phyloP scores from a whole-genome alignment of 2,113 vertebrate genomes.

The Columba janthina region DNA sequence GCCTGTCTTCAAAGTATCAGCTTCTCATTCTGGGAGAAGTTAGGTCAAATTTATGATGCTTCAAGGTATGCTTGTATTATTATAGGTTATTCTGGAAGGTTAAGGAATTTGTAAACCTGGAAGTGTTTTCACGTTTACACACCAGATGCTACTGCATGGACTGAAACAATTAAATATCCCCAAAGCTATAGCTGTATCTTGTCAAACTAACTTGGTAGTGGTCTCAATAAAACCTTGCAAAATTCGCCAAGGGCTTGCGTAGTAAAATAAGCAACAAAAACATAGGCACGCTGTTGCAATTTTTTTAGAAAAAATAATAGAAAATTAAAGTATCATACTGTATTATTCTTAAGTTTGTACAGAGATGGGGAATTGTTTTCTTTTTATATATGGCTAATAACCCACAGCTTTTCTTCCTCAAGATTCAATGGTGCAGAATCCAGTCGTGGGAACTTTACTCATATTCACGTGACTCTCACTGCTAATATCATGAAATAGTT shows the following conservation, averaged over 20 bases:
- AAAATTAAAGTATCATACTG: neutral
- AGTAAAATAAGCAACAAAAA: neutral
- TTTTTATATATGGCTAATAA: neutral
- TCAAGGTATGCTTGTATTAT: neutral
- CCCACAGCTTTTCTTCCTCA: neutral
- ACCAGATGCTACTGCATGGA: neutral
- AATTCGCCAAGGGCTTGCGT: neutral
- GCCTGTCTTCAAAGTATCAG: neutral
- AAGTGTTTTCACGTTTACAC: neutral
- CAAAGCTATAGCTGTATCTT: neutral
- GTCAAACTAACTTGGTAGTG: neutral
- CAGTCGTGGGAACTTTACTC: neutral
- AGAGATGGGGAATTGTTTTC: neutral
- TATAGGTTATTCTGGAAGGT: neutral
- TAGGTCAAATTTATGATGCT: neutral
- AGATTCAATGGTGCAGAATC: neutral
- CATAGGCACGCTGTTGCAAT: neutral
- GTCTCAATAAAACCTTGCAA: neutral
- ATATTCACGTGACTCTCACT: neutral
- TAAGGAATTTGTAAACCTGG: neutral
- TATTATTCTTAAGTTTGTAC: neutral
- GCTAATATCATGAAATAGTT: neutral
- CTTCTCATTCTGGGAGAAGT: neutral
- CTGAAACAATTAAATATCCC: neutral
- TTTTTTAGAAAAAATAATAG: neutral